Evolutionary conservation across 1,140 invertebrate species (phyloP), one percentile per base, ranked within the genome.

Genomic region (Orussus abietinus): DNA sequence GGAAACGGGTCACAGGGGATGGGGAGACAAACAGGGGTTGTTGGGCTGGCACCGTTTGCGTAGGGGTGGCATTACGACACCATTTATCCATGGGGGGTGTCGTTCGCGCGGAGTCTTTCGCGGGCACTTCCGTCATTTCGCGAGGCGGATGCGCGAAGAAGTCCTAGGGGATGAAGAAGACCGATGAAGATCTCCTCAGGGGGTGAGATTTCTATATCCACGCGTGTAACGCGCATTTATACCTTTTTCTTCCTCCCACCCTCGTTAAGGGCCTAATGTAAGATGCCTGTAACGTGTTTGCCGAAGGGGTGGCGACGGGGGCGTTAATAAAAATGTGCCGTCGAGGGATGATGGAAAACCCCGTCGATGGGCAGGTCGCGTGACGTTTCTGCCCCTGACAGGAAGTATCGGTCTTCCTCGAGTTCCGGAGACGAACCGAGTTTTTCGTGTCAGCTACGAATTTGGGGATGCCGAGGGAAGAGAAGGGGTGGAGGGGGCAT

Each of bases 281-380:
- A 45, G 46, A 53, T 52, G 38, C 49, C 42, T 55, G 53, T 57
- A 55, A 49, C 42, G 54, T 55, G 47, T 57, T 57, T 55, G 47
- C 53, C 29, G 34, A 25, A n/a, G 22, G 22, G 6, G 6, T n/a
- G 22, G n/a, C n/a, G n/a, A 41, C 28, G 36, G 31, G 17, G 10
- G 25, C 9, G 6, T 25, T 53, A 53, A 57, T 56, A 53, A 50
- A 56, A 56, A 50, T 56, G 50, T 45, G 38, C 49, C 53, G 30
- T 37, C 17, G 21, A 33, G 25, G 26, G 31, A 39, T 47, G 47
- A 53, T 47, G 44, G 47, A 55, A 49, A 47, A 41, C 5, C 40
- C 35, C 40, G 35, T n/a, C n/a, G 37, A 49, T 52, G 25, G 20
- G 15, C 5, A 9, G n/a, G n/a, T n/a, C n/a, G n/a, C n/a, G n/a